These are phyloP conservation scores for Tetranychus truncatus DNA, from an alignment of 2,888 invertebrate species.

Conservation along the genomic window DNA sequence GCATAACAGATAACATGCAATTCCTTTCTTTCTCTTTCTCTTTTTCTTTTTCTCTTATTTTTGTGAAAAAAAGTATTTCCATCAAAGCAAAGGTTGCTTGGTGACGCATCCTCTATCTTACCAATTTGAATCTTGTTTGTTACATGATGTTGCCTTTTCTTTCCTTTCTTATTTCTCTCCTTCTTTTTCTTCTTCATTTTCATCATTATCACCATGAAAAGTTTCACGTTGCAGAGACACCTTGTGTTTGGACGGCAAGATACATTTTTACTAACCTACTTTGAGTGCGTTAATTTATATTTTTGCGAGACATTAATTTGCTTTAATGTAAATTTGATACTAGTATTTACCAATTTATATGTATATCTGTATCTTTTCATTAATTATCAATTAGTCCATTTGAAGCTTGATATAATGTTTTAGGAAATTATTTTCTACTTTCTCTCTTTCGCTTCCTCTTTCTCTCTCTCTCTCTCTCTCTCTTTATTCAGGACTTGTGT, in stretches of 20 bases:
- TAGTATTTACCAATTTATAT: too few species aligned
- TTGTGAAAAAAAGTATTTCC: not conserved
- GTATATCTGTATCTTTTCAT: too few species aligned
- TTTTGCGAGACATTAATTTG: too few species aligned
- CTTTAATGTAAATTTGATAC: too few species aligned
- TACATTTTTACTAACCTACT: too few species aligned
- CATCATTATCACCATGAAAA: too few species aligned
- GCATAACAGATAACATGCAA: too few species aligned
- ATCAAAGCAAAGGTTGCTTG: not conserved
- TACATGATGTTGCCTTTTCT: not conserved
- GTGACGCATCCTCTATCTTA: not conserved
- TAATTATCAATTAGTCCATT: too few species aligned
- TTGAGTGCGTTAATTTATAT: too few species aligned
- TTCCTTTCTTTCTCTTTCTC: not conserved
- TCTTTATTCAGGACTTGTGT: not conserved
- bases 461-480: not conserved
- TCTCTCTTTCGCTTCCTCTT: not conserved
- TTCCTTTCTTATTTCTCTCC: not conserved
- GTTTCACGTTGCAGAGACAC: too few species aligned
- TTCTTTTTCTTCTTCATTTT: not conserved
- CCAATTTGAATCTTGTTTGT: not conserved
- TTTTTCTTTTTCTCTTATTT: not conserved
- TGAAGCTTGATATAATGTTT: too few species aligned
- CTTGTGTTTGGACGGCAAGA: too few species aligned
- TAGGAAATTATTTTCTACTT: not conserved